phyloP scores from a whole-genome alignment of 2,113 vertebrate species.

The Phocoena phocoena region DNA sequence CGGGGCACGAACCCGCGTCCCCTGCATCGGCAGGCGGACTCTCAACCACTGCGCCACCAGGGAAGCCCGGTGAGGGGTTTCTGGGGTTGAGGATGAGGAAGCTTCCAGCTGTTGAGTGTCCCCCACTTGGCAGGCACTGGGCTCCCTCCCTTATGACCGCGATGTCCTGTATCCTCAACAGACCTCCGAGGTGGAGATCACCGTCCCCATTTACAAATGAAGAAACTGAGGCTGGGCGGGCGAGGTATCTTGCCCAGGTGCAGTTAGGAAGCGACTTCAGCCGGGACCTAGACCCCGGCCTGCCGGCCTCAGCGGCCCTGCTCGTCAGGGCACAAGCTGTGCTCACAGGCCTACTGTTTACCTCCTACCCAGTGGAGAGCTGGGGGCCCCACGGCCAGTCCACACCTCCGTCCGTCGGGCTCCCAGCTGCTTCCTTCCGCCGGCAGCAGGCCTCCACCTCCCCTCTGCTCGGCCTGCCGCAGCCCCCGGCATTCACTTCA shows the following conservation, averaged over 20 bases:
- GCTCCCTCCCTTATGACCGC: neutral
- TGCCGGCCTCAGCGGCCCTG: neutral
- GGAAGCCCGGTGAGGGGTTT: too few species aligned
- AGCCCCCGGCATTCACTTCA: neutral
- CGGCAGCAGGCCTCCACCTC: neutral
- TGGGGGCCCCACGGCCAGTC: accelerated
- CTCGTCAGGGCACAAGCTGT: accelerated
- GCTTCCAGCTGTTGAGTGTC: neutral
- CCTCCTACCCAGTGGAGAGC: neutral
- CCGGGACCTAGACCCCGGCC: neutral
- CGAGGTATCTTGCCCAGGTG: accelerated
- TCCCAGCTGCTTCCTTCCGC: neutral
- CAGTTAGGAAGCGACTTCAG: neutral
- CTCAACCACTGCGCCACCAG: too few species aligned
- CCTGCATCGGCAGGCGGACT: too few species aligned
- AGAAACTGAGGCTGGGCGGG: neutral
- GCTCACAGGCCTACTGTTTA: neutral
- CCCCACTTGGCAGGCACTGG: neutral
- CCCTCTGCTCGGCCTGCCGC: neutral
- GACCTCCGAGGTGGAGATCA: neutral
- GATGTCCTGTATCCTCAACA: neutral
- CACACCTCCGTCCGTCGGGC: neutral
- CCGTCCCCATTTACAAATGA: neutral
- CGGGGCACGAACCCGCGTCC: too few species aligned
- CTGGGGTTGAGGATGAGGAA: neutral